These are phyloP conservation scores for Malthinus flaveolus DNA, from an alignment of 2,888 invertebrate species.

Conservation along the genomic window DNA sequence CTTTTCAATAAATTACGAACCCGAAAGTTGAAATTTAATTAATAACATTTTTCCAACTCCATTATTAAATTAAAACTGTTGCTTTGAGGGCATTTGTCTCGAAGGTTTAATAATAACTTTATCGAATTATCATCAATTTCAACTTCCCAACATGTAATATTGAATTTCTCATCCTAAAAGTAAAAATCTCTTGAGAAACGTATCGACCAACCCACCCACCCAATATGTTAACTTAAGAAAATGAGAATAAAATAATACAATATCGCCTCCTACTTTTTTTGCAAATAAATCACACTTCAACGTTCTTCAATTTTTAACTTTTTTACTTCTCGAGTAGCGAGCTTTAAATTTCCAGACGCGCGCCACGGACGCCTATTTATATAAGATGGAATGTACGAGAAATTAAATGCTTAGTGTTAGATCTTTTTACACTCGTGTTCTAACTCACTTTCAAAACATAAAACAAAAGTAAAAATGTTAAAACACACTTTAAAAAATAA, in stretches of 20 bases:
- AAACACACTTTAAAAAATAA: constrained; percentile 49
- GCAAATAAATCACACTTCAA: constrained; percentile 3
- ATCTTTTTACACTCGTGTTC: neutral
- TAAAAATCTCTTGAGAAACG: constrained; percentile 6
- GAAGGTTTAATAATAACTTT: neutral
- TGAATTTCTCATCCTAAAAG: too few relatives aligned
- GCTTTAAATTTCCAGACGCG: constrained; percentile 4
- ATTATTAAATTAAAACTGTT: neutral
- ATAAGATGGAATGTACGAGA: neutral
- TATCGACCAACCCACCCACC: constrained; percentile 12
- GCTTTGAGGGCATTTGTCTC: neutral
- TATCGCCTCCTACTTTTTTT: neutral
- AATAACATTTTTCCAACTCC: too few relatives aligned
- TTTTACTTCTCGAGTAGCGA: neutral
- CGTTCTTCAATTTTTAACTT: neutral
- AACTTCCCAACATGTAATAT: neutral
- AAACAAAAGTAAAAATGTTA: constrained; percentile 45
- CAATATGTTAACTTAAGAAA: constrained; percentile 8
- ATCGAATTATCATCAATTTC: neutral
- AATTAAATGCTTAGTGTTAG: neutral
- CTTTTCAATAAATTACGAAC: too few relatives aligned
- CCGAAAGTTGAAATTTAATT: too few relatives aligned
- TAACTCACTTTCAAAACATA: constrained; percentile 51
- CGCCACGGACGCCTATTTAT: neutral
- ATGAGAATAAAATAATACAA: neutral